Conservation (phyloP, 2,113 vertebrate species). For the Ceyx melanurus region DNA sequence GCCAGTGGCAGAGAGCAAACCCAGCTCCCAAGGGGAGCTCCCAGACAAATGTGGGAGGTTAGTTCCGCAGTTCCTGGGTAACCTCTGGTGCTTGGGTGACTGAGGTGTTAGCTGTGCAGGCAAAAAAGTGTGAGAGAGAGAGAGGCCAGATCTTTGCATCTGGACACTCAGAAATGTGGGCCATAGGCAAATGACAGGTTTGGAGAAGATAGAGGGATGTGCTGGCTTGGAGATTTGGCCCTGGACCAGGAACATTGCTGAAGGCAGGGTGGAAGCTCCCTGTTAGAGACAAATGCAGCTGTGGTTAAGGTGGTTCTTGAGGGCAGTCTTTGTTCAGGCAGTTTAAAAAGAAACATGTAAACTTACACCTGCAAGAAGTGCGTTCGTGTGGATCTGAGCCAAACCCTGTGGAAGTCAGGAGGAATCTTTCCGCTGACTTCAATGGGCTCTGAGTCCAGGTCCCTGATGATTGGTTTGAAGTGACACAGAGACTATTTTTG, state of each 20-base stretch:
- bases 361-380: background rate
- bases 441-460: background rate
- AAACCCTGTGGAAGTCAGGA: background rate
- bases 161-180: background rate
- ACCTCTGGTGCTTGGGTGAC: background rate
- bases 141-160: background rate
- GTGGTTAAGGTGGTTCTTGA: slow-evolving; percentile 31
- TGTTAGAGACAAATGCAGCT: background rate
- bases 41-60: background rate
- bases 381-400: background rate
- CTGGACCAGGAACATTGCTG: background rate
- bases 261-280: slow-evolving; percentile 28
- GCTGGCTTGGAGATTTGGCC: slow-evolving; percentile 1
- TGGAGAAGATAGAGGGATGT: background rate
- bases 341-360: background rate
- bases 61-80: background rate
- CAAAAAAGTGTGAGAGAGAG: background rate
- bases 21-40: background rate
- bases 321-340: slow-evolving; percentile 25
- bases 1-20: background rate
- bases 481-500: slow-evolving; percentile 48
- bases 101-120: background rate
- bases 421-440: slow-evolving; percentile 57
- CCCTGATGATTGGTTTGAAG: background rate
- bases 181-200: background rate